These are phyloP conservation scores for Pollachius pollachius DNA, from an alignment of 2,113 vertebrate species.

Conservation along the genomic window DNA sequence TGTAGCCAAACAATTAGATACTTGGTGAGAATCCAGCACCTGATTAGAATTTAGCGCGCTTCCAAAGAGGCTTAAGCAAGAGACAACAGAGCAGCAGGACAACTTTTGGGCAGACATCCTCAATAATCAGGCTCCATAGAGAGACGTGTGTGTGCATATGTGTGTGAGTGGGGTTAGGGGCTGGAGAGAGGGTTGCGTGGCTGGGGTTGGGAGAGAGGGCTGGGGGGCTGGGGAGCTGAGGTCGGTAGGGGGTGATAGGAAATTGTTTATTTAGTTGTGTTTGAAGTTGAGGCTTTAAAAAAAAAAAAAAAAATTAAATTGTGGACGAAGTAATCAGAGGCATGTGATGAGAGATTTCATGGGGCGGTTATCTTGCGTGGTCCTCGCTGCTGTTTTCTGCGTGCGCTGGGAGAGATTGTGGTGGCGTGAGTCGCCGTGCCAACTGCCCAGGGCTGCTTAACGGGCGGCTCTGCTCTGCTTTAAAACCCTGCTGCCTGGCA, in stretches of 20 bases:
- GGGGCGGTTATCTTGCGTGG: constrained; percentile 70
- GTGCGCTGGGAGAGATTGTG: constrained; percentile 70
- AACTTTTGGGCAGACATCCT: constrained; percentile 46
- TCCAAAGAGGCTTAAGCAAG: constrained; percentile 21
- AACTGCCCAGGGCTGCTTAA: constrained; percentile 69
- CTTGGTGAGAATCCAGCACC: constrained; percentile 38
- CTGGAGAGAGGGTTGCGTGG: no score
- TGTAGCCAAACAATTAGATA: constrained; percentile 41
- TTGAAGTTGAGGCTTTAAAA: constrained; percentile 66
- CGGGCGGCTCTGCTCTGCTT: constrained; percentile 61
- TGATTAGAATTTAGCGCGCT: constrained; percentile 22
- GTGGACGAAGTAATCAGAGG: constrained; percentile 72
- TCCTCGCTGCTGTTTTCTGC: constrained; percentile 64
- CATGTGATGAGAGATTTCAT: constrained; percentile 75
- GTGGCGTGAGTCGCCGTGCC: constrained; percentile 61
- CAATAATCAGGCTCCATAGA: constrained; percentile 37
- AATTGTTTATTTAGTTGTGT: constrained; percentile 64
- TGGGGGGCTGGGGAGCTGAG: neutral
- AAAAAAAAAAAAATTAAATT: constrained; percentile 58
- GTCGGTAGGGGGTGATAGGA: constrained; percentile 33
- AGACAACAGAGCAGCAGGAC: constrained; percentile 25
- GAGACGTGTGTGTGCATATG: neutral
- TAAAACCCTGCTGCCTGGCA: constrained; percentile 76
- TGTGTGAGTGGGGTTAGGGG: no score
- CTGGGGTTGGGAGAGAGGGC: no score